These are phyloP conservation scores for Myiopsitta monachus DNA, from an alignment of 2,113 vertebrate genomes.

Conservation along the genomic window DNA sequence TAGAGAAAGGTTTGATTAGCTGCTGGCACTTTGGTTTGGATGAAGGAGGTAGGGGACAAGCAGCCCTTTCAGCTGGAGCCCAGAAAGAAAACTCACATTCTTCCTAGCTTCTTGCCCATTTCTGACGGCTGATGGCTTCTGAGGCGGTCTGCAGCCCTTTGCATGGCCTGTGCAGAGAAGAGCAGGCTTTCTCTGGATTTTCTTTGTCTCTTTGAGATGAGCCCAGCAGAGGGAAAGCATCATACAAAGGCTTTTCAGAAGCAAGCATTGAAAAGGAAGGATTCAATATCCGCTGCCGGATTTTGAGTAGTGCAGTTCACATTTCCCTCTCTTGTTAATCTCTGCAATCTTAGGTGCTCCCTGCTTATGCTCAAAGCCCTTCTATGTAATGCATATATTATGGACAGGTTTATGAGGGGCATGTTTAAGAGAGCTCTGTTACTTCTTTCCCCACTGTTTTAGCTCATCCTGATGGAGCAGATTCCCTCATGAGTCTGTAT, in stretches of 20 bases:
- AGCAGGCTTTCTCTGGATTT: neutral
- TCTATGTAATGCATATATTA: neutral
- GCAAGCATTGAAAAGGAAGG: neutral
- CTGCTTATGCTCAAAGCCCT: neutral
- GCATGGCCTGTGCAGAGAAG: neutral
- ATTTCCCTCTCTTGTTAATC: neutral
- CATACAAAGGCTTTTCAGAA: conserved; percentile 15
- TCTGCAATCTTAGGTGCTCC: neutral
- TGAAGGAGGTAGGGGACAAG: neutral
- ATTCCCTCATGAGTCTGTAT: neutral
- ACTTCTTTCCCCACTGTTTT: neutral
- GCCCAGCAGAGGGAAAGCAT: neutral
- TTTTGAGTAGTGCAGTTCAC: neutral
- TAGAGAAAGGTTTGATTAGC: neutral
- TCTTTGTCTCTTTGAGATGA: conserved; percentile 16
- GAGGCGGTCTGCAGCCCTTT: neutral
- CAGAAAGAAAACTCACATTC: neutral
- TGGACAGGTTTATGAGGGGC: neutral
- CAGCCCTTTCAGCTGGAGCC: neutral
- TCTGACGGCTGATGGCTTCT: neutral
- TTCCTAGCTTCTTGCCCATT: neutral
- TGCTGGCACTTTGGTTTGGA: neutral
- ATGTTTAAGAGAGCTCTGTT: neutral
- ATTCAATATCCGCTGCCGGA: conserved; percentile 48
- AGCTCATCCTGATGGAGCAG: neutral